These are phyloP conservation scores for Heliconius ethilla DNA, from an alignment of 2,888 invertebrate genomes.

Conservation along the genomic window DNA sequence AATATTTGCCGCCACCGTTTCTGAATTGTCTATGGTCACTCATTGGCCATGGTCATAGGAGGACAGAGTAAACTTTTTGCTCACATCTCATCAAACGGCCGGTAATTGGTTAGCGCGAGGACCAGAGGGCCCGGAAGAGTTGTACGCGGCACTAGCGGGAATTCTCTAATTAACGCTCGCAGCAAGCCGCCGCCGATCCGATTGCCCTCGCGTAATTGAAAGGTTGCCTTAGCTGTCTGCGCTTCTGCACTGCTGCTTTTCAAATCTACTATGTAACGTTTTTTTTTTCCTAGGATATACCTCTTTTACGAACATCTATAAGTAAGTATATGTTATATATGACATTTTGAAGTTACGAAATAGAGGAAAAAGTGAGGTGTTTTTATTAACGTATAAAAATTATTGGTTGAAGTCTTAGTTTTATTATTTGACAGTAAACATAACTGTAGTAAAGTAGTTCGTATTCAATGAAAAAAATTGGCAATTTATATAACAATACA, in stretches of 20 bases:
- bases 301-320: background rate
- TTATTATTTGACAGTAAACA: background rate
- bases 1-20: background rate
- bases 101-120: constrained; percentile 74
- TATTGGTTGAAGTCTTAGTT: background rate
- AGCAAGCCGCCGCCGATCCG: constrained; percentile 50
- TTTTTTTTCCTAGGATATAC: constrained; percentile 9
- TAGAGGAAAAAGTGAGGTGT: background rate
- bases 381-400: background rate
- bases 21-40: background rate
- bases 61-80: constrained; percentile 52
- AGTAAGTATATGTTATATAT: background rate
- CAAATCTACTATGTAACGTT: constrained; percentile 40
- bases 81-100: constrained; percentile 67
- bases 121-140: constrained; percentile 57
- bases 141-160: constrained; percentile 57
- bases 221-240: constrained; percentile 54
- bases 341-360: background rate
- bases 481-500: constrained; percentile 59
- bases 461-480: constrained; percentile 43
- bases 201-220: constrained; percentile 61
- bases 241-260: constrained; percentile 46
- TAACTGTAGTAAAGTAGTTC: background rate
- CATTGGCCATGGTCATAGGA: background rate
- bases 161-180: constrained; percentile 72